Evolutionary conservation across 2,797 vertebrate species (phyloP).

Genomic region (Leucoraja ocellata): DNA sequence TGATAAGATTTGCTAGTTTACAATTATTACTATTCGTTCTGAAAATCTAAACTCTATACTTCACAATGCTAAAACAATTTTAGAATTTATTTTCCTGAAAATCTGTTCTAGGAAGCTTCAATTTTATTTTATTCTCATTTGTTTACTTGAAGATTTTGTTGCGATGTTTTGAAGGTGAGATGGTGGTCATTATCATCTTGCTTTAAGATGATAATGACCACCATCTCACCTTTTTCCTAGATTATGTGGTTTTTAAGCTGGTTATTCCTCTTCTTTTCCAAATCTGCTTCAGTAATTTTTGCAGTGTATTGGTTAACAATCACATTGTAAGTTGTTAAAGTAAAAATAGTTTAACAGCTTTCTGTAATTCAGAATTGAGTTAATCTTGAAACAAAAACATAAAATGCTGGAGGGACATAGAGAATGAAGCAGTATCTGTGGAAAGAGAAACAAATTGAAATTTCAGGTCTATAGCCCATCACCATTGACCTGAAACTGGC

Average conservation of each 20-base stretch:
- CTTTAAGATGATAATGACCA: too few species aligned
- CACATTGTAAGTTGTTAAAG: too few species aligned
- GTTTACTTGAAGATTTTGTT: not conserved
- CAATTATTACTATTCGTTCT: not conserved
- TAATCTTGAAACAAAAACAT: not conserved
- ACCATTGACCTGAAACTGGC: too few species aligned
- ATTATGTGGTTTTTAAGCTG: not conserved
- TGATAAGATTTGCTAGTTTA: not conserved
- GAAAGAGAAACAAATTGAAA: too few species aligned
- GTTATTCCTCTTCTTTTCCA: not conserved
- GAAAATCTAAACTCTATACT: slow-evolving; percentile 5
- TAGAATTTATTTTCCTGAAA: too few species aligned
- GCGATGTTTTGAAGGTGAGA: not conserved
- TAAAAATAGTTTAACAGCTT: not conserved
- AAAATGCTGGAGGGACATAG: too few species aligned
- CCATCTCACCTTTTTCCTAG: too few species aligned
- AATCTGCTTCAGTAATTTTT: not conserved
- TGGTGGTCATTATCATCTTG: too few species aligned
- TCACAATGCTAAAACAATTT: not conserved
- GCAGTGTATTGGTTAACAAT: not conserved
- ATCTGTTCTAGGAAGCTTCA: not conserved
- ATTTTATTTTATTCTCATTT: not conserved
- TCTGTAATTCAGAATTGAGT: not conserved
- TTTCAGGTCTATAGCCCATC: too few species aligned
- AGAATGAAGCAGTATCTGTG: too few species aligned